Conservation (phyloP, 2,113 vertebrate species). For the Atrichornis clamosus region DNA sequence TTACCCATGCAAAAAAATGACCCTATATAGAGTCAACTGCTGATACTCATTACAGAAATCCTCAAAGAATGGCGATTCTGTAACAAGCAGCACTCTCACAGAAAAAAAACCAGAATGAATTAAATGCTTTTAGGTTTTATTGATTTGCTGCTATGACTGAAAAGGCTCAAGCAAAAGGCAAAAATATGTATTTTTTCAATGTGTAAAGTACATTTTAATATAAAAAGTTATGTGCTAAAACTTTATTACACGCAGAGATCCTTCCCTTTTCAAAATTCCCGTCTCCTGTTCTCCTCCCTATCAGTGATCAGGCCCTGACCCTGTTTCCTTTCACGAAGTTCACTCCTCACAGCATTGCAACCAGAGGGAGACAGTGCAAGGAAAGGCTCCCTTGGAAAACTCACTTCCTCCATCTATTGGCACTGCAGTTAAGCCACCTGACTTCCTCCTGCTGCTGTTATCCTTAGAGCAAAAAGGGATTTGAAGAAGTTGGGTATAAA, state of each 20-base stretch:
- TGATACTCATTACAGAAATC: background rate
- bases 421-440: background rate
- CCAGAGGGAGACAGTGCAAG: background rate
- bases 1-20: background rate
- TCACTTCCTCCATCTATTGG: background rate
- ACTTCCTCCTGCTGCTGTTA: background rate
- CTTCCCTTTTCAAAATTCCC: background rate
- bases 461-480: background rate
- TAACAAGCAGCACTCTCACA: background rate
- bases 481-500: background rate
- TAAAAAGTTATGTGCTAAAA: background rate
- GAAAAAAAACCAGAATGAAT: background rate
- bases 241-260: background rate
- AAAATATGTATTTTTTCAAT: background rate
- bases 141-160: background rate
- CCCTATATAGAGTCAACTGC: background rate
- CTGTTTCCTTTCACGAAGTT: background rate
- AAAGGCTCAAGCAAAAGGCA: background rate
- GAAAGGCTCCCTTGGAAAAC: background rate
- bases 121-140: background rate
- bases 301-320: background rate
- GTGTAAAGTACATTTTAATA: background rate
- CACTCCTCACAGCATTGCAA: background rate
- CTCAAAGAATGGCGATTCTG: accelerated
- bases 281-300: background rate